Evolutionary conservation across 2,113 vertebrate species (phyloP).

Genomic region (Triplophysa dalaica): DNA sequence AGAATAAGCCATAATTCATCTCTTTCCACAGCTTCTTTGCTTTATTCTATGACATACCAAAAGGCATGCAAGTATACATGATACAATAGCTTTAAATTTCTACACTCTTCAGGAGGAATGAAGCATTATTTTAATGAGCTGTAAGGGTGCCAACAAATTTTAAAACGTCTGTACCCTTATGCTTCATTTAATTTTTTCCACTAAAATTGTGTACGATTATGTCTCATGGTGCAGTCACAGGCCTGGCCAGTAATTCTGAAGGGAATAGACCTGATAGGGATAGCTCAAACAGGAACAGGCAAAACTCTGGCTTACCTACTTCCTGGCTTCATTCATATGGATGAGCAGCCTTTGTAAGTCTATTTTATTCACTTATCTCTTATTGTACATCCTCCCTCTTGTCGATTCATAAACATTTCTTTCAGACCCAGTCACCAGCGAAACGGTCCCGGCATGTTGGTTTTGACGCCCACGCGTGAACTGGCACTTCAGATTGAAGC

Average conservation of each 20-base stretch:
- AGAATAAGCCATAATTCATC: too few relatives aligned
- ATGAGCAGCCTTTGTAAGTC: conserved; percentile 87
- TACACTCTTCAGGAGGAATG: too few relatives aligned
- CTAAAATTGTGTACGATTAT: neutral
- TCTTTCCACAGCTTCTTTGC: too few relatives aligned
- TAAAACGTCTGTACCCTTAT: too few relatives aligned
- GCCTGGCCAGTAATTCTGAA: conserved; percentile 90
- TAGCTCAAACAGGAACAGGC: conserved; percentile 95
- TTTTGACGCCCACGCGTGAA: conserved; percentile 92
- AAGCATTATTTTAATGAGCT: too few relatives aligned
- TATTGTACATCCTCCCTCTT: neutral
- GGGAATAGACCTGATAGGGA: conserved; percentile 92
- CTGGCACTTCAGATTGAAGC: conserved; percentile 90
- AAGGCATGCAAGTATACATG: too few relatives aligned
- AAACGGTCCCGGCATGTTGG: conserved; percentile 91
- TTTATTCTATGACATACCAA: too few relatives aligned
- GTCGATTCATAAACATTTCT: neutral
- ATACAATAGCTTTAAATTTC: too few relatives aligned
- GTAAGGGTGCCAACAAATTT: too few relatives aligned
- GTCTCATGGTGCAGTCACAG: conserved; percentile 80
- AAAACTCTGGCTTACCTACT: conserved; percentile 94
- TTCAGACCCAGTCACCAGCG: conserved; percentile 73
- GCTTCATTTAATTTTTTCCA: neutral
- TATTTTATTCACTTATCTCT: neutral
- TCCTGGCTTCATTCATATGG: conserved; percentile 95